Base-by-base conservation (phyloP, 2,888 invertebrate species). In the Aspidapion aeneum region DNA sequence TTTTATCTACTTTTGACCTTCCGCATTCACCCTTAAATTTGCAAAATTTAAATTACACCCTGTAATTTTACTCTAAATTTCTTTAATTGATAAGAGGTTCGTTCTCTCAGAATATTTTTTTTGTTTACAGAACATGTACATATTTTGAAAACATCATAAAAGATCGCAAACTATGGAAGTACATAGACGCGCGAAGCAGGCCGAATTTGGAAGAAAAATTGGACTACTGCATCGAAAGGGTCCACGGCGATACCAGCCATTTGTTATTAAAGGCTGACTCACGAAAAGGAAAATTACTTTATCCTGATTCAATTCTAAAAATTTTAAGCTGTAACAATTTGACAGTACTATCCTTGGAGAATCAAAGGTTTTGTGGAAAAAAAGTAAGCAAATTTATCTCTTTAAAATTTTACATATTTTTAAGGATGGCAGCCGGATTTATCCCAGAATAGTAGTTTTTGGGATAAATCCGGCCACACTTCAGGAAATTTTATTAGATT, bases 281-380 rank as follows among this genome's bases (percentile, higher is more conserved):
- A 56, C 66, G 65, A 64, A 64, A 68, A 55, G 59, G 61, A 18
- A 65, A 64, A 18, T 55, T 68, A 12, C 55, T 72, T 12, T 68
- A 70, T 0, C 21, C 59, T 16, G 56, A 64, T 21, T 69, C 67
- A 62, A 70, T 73, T 22, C 57, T 52, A 2, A 61, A 51, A 12
- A 66, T 68, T 55, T 61, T 62, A 58, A 9, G 66, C 57, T 66
- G 67, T 52, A 59, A 67, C 20, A 72, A 74, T 57, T 63, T 79
- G 20, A 74, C 71, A 9, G 69, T 80, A 3, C 67, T 80, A 48
- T 77, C 78, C 0, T 67, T 79, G 57, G 79, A 79, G 67, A 74
- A 77, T 67, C 73, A 77, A 60, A 67, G 67, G 21, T 71, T 79
- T 51, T 71, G 74, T 65, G 74, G 75, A 2, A 59, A 57, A 58